These are phyloP conservation scores for Bovichtus variegatus DNA, from an alignment of 2,797 vertebrate species.

Conservation along the genomic window DNA sequence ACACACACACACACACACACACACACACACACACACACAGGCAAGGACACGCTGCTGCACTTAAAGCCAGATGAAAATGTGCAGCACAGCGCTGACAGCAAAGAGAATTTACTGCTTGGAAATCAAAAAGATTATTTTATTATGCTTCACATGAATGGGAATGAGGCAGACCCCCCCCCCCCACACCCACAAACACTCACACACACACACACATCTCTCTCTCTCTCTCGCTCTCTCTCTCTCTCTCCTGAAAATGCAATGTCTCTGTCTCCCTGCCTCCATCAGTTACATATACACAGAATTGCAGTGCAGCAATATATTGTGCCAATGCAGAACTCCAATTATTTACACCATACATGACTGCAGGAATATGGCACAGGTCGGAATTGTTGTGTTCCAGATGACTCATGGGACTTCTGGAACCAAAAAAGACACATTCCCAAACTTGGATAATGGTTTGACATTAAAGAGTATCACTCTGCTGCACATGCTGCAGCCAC, in stretches of 20 bases:
- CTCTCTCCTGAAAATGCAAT: background rate
- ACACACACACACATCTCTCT: background rate
- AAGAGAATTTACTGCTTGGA: conserved; percentile 70
- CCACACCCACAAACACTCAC: too few relatives aligned
- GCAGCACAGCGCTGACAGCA: conserved; percentile 54
- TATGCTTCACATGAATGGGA: conserved; percentile 66
- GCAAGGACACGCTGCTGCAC: conserved; percentile 30
- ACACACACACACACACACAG: conserved; percentile 19
- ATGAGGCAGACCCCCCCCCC: conserved; percentile 34
- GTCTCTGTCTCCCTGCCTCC: conserved; percentile 24
- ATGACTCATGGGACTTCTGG: conserved; percentile 58
- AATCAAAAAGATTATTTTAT: conserved; percentile 78
- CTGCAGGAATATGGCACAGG: conserved; percentile 49
- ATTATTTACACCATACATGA: conserved; percentile 63
- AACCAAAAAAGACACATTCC: too few relatives aligned
- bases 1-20: conserved; percentile 24
- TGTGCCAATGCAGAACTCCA: conserved; percentile 51
- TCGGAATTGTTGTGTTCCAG: conserved; percentile 48
- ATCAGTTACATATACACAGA: conserved; percentile 55
- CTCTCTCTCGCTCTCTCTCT: conserved; percentile 15
- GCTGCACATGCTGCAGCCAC: too few relatives aligned
- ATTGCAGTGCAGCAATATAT: conserved; percentile 62
- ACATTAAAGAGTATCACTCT: too few relatives aligned
- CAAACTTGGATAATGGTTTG: too few relatives aligned
- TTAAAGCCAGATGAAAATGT: conserved; percentile 50